phyloP scores from a whole-genome alignment of 2,113 vertebrate genomes.

The Bubo blakistoni region DNA sequence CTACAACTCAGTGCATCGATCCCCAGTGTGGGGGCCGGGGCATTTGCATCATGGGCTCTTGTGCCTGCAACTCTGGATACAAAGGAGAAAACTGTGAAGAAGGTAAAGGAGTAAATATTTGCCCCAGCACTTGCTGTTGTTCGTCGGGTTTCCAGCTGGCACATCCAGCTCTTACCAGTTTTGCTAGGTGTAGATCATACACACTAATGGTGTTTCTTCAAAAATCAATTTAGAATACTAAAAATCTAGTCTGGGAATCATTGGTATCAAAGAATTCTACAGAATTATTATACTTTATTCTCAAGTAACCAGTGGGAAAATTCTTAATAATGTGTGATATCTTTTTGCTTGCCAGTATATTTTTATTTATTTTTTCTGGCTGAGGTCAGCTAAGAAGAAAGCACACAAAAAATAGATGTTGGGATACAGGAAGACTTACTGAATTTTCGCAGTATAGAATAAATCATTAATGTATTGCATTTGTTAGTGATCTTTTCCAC shows the following conservation, averaged over 20 bases:
- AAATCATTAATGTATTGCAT: slow-evolving; percentile 66
- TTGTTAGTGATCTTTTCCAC: slow-evolving; percentile 2
- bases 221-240: not conserved
- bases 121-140: not conserved
- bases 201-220: not conserved
- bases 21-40: slow-evolving; percentile 90
- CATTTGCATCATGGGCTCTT: slow-evolving; percentile 90
- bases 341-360: not conserved
- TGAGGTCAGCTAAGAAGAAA: not conserved
- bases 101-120: slow-evolving; percentile 78
- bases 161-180: not conserved
- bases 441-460: slow-evolving; percentile 67
- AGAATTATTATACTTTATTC: not conserved
- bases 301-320: not conserved
- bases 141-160: not conserved
- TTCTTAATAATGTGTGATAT: not conserved
- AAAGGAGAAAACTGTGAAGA: slow-evolving; percentile 93
- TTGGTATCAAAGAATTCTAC: not conserved
- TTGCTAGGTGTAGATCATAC: not conserved
- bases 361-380: not conserved
- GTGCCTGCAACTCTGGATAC: slow-evolving; percentile 92
- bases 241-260: not conserved
- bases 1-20: slow-evolving; percentile 88
- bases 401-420: not conserved
- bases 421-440: slow-evolving; percentile 34